Percentiles rank a stretch among this genome's conserved stretches.
Conservation (phyloP, 1,140 invertebrate species). For the Archegozetes longisetosus region DNA sequence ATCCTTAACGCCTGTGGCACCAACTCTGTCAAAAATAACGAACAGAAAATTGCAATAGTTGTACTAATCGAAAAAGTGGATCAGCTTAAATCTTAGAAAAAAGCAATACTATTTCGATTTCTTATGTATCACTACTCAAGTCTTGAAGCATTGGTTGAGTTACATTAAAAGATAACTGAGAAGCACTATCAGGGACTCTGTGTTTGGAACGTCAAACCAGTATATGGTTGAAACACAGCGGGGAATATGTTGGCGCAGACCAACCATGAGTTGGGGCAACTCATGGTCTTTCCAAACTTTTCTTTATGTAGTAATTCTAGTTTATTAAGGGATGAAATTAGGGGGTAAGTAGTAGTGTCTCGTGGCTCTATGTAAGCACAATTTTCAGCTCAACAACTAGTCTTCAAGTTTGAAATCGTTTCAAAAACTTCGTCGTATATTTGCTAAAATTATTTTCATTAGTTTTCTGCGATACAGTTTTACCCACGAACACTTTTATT, state of each 20-base stretch:
- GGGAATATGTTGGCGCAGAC: background rate
- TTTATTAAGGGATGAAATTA: background rate
- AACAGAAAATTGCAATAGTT: background rate
- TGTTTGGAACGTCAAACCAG: background rate
- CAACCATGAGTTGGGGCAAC: background rate
- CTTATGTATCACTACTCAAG: too few relatives aligned
- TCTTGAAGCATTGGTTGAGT: too few relatives aligned
- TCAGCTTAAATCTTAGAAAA: too few relatives aligned
- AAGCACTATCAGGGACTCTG: background rate
- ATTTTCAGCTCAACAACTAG: too few relatives aligned
- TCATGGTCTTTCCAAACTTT: background rate
- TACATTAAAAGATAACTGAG: background rate
- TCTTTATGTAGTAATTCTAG: background rate
- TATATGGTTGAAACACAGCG: background rate
- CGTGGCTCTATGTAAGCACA: background rate
- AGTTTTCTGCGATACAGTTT: too few relatives aligned
- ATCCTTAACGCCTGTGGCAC: conserved; percentile 4
- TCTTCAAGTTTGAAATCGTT: too few relatives aligned
- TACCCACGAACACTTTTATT: too few relatives aligned
- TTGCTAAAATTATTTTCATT: too few relatives aligned
- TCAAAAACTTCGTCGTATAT: too few relatives aligned
- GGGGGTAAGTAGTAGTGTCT: background rate
- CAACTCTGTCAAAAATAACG: background rate
- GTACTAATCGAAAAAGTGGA: background rate
- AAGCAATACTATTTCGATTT: too few relatives aligned